A percentile compares a stretch with the other conserved stretches of the same genome.
phyloP scores from a whole-genome alignment of 2,797 vertebrate genomes.

The Manis javanica region DNA sequence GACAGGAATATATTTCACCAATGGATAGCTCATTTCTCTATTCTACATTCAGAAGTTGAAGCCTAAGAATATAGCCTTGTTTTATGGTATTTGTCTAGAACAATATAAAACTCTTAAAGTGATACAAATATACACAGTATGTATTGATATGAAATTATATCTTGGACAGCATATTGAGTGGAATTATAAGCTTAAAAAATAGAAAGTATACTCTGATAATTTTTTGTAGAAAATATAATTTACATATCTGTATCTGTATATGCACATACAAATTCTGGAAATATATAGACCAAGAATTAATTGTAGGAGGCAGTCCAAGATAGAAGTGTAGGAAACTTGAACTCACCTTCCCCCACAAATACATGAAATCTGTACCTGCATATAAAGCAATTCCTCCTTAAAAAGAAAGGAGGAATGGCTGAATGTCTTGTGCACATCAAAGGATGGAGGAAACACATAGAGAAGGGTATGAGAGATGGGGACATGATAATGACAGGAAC shows the following conservation, averaged over 20 bases:
- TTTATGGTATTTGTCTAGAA: not conserved
- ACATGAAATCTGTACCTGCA: too few species aligned
- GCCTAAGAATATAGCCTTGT: not conserved
- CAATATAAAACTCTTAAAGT: not conserved
- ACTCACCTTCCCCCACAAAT: too few species aligned
- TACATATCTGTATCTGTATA: not conserved
- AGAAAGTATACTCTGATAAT: not conserved
- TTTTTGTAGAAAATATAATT: not conserved
- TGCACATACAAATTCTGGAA: not conserved
- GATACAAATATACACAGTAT: not conserved
- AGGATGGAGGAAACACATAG: too few species aligned
- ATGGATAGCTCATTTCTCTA: not conserved
- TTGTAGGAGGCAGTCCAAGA: too few species aligned
- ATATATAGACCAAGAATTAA: not conserved
- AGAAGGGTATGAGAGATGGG: too few species aligned
- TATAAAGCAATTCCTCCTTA: too few species aligned
- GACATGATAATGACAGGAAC: too few species aligned
- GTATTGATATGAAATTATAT: not conserved
- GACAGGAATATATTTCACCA: not conserved
- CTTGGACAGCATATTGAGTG: not conserved
- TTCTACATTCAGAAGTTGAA: not conserved
- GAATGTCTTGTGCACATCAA: too few species aligned
- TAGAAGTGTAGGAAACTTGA: too few species aligned
- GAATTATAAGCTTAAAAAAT: not conserved
- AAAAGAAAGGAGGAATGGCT: too few species aligned